Evolutionary conservation across 1,140 invertebrate species (phyloP).

Genomic region (Trachymyrmex cornetzi): DNA sequence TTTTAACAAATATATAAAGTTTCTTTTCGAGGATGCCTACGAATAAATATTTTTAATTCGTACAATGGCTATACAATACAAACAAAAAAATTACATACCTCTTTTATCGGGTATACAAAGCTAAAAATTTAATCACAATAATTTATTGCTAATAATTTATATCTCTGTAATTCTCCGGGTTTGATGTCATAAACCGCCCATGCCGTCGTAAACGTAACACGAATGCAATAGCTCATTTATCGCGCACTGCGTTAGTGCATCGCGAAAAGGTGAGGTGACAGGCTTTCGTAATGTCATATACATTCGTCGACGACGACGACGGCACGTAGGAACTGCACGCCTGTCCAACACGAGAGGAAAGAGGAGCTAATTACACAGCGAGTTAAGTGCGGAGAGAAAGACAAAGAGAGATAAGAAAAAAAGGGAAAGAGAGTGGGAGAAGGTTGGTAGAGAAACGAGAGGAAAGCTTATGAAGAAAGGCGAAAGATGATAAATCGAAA

Average conservation of each 20-base stretch:
- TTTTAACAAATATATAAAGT: not conserved
- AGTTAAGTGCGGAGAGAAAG: slow-evolving; percentile 19
- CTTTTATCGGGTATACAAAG: not conserved
- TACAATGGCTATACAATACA: not conserved
- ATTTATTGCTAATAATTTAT: slow-evolving; percentile 19
- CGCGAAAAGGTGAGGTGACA: slow-evolving; percentile 41
- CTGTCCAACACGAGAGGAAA: slow-evolving; percentile 39
- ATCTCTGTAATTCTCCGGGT: slow-evolving; percentile 9
- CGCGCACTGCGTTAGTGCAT: slow-evolving; percentile 33
- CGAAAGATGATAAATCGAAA: slow-evolving; percentile 20
- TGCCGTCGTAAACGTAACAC: slow-evolving; percentile 42
- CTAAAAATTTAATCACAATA: slow-evolving; percentile 24
- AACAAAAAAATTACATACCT: not conserved
- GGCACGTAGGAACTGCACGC: slow-evolving; percentile 34
- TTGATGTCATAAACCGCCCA: not conserved
- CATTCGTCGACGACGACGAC: slow-evolving; percentile 9
- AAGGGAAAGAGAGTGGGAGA: too few relatives aligned
- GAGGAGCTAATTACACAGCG: slow-evolving; percentile 57
- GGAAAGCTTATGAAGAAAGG: not conserved
- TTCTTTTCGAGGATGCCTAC: not conserved
- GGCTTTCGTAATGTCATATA: slow-evolving; percentile 42
- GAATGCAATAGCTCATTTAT: slow-evolving; percentile 55
- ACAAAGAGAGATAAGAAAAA: not conserved
- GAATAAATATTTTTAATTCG: not conserved
- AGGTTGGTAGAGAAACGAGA: not conserved